Percentiles rank a stretch among this genome's conserved stretches.
Evolutionary conservation across 2,888 invertebrate genomes (phyloP).

Genomic region (Andrena haemorrhoa): DNA sequence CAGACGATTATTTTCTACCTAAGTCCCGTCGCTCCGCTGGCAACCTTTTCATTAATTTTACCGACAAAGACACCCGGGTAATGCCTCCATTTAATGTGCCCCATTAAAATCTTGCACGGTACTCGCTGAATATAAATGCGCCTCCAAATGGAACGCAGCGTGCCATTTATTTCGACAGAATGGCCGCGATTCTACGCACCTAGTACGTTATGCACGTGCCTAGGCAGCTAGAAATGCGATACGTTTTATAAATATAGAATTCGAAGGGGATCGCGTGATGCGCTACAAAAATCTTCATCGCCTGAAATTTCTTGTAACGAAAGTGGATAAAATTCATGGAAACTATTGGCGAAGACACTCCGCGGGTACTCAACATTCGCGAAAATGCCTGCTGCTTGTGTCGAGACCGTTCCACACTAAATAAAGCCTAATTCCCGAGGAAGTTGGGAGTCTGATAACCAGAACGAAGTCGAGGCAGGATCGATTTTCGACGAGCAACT

Average conservation of each 20-base stretch:
- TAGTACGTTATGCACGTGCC: background rate
- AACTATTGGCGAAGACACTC: too few relatives aligned
- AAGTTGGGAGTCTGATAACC: constrained; percentile 31
- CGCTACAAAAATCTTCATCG: too few relatives aligned
- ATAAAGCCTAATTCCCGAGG: constrained; percentile 4
- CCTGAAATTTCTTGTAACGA: too few relatives aligned
- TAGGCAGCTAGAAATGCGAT: background rate
- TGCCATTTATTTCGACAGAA: constrained; percentile 15
- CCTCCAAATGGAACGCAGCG: constrained; percentile 10
- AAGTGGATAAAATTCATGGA: too few relatives aligned
- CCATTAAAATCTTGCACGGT: constrained; percentile 52
- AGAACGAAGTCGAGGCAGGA: constrained; percentile 38
- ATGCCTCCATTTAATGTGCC: constrained; percentile 34
- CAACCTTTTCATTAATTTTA: constrained; percentile 50
- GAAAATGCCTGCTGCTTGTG: background rate
- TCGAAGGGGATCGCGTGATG: too few relatives aligned
- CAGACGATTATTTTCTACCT: constrained; percentile 37
- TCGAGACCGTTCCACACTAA: background rate
- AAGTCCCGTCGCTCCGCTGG: constrained; percentile 9
- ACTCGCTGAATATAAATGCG: constrained; percentile 35
- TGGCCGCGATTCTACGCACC: background rate
- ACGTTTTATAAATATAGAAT: too few relatives aligned
- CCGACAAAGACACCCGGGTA: constrained; percentile 39
- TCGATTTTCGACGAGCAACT: constrained; percentile 23
- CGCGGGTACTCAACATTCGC: background rate